Percentiles rank a stretch among this genome's conserved stretches.
Evolutionary conservation across 2,113 vertebrate species (phyloP).

Genomic region (Beaufortia kweichowensis): DNA sequence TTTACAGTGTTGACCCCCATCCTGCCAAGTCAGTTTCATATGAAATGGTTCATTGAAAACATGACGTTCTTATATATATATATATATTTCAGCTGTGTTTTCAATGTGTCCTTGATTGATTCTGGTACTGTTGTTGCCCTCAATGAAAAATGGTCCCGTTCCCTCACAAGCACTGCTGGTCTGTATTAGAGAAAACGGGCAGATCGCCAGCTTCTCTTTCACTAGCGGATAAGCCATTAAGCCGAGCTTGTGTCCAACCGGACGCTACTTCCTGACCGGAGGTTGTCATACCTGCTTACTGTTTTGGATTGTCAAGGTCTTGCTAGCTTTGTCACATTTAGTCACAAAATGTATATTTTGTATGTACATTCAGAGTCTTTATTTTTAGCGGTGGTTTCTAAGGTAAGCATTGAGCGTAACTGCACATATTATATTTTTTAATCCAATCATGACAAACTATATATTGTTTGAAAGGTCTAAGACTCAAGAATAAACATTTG

Average conservation of each 20-base stretch:
- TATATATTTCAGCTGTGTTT: constrained; percentile 20
- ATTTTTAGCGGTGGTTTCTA: too few relatives aligned
- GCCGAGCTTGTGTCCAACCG: constrained; percentile 35
- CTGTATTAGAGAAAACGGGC: constrained; percentile 37
- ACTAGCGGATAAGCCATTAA: constrained; percentile 46
- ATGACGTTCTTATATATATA: constrained; percentile 33
- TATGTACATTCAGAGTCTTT: too few relatives aligned
- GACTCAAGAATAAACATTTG: too few relatives aligned
- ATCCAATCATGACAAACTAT: too few relatives aligned
- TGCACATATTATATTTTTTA: too few relatives aligned
- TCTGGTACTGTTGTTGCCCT: constrained; percentile 10
- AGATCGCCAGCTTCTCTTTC: constrained; percentile 49
- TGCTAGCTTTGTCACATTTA: too few relatives aligned
- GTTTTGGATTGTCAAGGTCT: background rate
- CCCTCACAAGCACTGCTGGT: constrained; percentile 16
- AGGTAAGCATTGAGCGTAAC: too few relatives aligned
- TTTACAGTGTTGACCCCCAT: constrained; percentile 35
- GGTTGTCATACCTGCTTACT: constrained; percentile 23
- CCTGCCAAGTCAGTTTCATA: constrained; percentile 23
- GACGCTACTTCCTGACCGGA: background rate
- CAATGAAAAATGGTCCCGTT: background rate
- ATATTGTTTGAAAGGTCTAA: too few relatives aligned
- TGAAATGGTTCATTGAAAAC: constrained; percentile 28
- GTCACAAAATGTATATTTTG: too few relatives aligned
- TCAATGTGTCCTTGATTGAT: constrained; percentile 16